Evolutionary conservation across 2,797 vertebrate species (phyloP), one percentile per base, ranked within the genome.

Genomic region (Sus cebifrons): DNA sequence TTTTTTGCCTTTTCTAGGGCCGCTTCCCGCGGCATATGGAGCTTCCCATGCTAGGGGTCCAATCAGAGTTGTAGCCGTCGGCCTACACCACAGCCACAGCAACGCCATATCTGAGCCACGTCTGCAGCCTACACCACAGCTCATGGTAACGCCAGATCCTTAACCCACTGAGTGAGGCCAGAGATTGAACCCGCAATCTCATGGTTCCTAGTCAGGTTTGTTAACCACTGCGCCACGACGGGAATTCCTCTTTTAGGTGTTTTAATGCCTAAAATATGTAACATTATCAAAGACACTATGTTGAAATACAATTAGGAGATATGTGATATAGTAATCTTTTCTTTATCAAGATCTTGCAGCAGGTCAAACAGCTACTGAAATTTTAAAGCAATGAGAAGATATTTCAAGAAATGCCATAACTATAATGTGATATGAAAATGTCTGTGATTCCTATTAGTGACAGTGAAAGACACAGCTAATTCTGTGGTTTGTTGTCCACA

Each of bases 331-430:
- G 32, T 87, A 89, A 68, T 91, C 25, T 56, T 77, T 92, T 85
- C 78, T 56, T 77, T 92, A 40, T 87, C n/a, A 93, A 68, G 60
- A 68, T 94, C 52, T 85, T 95, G 88, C 25, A 52, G 36, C 58
- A 74, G 29, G 14, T 85, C 73, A 79, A 91, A 60, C 89, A 92
- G 71, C 83, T 89, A 84, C 25, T 79, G 58, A 94, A 92, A 68
- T 44, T 32, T 88, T 88, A 89, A 54, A 77, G 58, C 32, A 65
- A 89, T 79, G 40, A 93, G 29, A 89, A 68, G 56, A 15, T 89
- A 64, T n/a, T 86, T 89, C 52, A 84, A 78, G 18, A 84, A 87
- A 60, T 23, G 23, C 11, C 27, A 73, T 74, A 77, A 44, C 73
- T 68, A 10, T 74, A 89, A 81, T 44, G 52, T 40, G 52, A 65